Conservation (phyloP, 2,113 vertebrate genomes). For the Rhabdornis inornatus region DNA sequence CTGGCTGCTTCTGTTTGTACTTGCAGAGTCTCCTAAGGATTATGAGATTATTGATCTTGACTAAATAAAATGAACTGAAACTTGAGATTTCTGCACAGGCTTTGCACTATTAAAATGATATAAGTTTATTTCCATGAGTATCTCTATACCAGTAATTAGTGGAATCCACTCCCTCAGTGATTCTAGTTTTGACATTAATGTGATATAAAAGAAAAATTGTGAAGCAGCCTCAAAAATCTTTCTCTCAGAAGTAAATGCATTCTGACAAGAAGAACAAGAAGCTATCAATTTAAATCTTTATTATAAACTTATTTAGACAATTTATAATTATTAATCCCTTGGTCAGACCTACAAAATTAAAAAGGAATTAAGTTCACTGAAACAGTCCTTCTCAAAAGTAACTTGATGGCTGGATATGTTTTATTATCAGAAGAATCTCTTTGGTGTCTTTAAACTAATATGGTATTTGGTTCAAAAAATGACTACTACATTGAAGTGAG, state of each 20-base stretch:
- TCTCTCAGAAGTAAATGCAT: neutral
- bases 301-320: neutral
- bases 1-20: conserved; percentile 1
- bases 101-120: neutral
- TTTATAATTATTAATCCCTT: neutral
- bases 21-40: neutral
- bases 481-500: neutral
- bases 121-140: neutral
- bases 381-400: neutral
- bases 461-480: neutral
- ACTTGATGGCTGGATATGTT: neutral
- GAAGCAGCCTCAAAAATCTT: neutral
- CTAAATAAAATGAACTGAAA: neutral
- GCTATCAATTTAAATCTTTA: neutral
- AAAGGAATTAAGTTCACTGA: neutral
- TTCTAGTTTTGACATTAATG: neutral
- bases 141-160: neutral
- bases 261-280: neutral
- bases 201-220: neutral
- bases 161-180: neutral
- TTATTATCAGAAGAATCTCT: neutral
- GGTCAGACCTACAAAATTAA: neutral
- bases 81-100: neutral
- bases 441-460: neutral
- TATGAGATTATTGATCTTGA: neutral